Conservation (phyloP, 2,113 vertebrate species). For the Bothrops jararaca region DNA sequence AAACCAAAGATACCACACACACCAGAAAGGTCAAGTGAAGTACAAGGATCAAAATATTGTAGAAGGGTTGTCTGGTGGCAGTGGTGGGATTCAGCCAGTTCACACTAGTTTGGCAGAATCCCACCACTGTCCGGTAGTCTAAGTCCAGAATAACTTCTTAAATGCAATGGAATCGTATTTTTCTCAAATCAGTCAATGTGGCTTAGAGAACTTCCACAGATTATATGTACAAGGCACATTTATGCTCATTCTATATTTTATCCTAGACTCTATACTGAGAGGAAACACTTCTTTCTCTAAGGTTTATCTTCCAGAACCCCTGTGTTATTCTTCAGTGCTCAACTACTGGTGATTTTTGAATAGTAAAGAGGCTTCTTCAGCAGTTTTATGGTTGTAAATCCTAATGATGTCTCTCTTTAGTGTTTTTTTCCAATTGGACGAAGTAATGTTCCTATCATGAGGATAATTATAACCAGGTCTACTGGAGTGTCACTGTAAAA, state of each 20-base stretch:
- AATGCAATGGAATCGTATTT: neutral
- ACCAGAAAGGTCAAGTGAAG: neutral
- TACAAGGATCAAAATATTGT: neutral
- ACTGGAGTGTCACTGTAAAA: slow-evolving; percentile 23
- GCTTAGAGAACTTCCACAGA: neutral
- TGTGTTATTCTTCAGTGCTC: slow-evolving; percentile 42
- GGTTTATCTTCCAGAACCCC: neutral
- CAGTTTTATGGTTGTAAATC: slow-evolving; percentile 32
- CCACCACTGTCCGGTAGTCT: neutral
- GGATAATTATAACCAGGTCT: slow-evolving; percentile 37
- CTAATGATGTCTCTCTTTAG: slow-evolving; percentile 33
- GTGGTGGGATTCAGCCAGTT: too few relatives aligned
- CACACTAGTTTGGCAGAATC: too few relatives aligned
- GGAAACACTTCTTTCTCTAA: slow-evolving; percentile 11
- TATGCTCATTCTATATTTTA: neutral
- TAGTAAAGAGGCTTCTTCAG: slow-evolving; percentile 44
- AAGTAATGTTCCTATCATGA: slow-evolving; percentile 41
- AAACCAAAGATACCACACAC: neutral
- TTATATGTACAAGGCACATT: neutral
- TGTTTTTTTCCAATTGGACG: slow-evolving; percentile 32
- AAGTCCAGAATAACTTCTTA: neutral
- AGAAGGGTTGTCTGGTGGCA: neutral
- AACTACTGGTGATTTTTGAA: slow-evolving; percentile 22
- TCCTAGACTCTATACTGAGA: neutral
- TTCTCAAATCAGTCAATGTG: neutral